These are phyloP conservation scores for Pterobdella sp. DNA, from an alignment of 2,888 invertebrate genomes.

Conservation along the genomic window DNA sequence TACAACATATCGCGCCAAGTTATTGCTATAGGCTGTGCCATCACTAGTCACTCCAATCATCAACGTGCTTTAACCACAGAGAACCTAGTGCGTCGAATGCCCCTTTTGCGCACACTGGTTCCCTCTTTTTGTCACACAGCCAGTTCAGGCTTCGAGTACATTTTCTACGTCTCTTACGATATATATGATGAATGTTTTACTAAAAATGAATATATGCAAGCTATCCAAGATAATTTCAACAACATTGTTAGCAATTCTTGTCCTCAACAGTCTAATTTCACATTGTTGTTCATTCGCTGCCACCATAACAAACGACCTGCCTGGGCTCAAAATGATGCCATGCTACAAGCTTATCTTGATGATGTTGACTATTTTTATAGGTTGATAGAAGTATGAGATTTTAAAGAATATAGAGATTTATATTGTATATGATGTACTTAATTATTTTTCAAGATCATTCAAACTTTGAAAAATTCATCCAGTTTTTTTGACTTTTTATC, in stretches of 20 bases:
- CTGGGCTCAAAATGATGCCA: slow-evolving; percentile 40
- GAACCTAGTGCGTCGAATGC: slow-evolving; percentile 17
- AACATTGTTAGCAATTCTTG: slow-evolving; percentile 9
- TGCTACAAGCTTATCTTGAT: slow-evolving; percentile 38
- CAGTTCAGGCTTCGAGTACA: slow-evolving; percentile 30
- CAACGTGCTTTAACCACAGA: neutral
- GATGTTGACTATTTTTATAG: slow-evolving; percentile 29
- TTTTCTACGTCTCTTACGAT: slow-evolving; percentile 36
- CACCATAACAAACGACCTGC: slow-evolving; percentile 34
- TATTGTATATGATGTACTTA: too few relatives aligned
- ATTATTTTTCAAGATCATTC: too few relatives aligned
- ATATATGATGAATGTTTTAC: slow-evolving; percentile 31
- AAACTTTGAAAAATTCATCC: too few relatives aligned
- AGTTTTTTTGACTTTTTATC: neutral
- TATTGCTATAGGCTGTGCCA: slow-evolving; percentile 29
- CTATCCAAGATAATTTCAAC: slow-evolving; percentile 19
- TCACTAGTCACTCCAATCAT: slow-evolving; percentile 20
- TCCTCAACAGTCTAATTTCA: slow-evolving; percentile 12
- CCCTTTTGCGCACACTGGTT: slow-evolving; percentile 32
- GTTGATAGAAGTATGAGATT: too few relatives aligned
- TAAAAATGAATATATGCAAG: slow-evolving; percentile 17
- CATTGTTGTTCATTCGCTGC: slow-evolving; percentile 34
- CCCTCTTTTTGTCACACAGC: slow-evolving; percentile 35
- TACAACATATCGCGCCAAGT: neutral
- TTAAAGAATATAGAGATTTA: too few relatives aligned